Base-by-base conservation (phyloP, 2,797 vertebrate species). In the Eurystomus glaucurus region DNA sequence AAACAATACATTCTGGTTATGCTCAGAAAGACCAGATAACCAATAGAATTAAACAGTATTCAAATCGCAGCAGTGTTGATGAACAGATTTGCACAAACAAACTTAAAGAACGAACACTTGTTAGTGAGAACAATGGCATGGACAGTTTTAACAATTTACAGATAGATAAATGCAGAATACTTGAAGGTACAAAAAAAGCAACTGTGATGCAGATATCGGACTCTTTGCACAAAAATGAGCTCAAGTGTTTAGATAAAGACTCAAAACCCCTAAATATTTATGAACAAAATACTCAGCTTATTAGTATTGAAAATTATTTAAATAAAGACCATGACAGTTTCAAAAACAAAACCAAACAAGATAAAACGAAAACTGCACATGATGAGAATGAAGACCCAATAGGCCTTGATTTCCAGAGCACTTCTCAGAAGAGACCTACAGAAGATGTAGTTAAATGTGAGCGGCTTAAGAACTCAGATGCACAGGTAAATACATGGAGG, bases 81-180 rank as follows among this genome's bases (percentile, higher is more conserved):
- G 96, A 98, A 95, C 97, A 98, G 90, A 71, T 98, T 98, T 99
- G 98, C 98, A 98, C 98, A 98, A 98, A 98, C 95, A 98, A 97
- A 86, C 95, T 90, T 87, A 98, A 96, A 88, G 97, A 97, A 86
- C 97, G 95, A 98, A 94, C 90, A 83, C 51, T 95, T 79, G 88
- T 91, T 91, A 92, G 71, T 54, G 97, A 97, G 87, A 97, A 90
- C 35, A 96, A 57, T 12, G 80, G 87, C 65, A 95, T 6, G 39
- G 98, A 97, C 85, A 97, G 92, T 97, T 98, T 96, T 91, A 96
- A 93, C 93, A 96, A 70, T 97, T 92, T 98, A 93, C 98, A 98
- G 78, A 97, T 97, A 51, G 98, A 98, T 96, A 98, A 98, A 97
- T 98, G 97, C 77, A 98, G 96, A 97, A 98, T 98, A 98, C 98